A percentile compares a stretch with the other conserved stretches of the same genome.
These are phyloP conservation scores for Drosophila histrio DNA, from an alignment of 2,888 invertebrate genomes.

Conservation along the genomic window DNA sequence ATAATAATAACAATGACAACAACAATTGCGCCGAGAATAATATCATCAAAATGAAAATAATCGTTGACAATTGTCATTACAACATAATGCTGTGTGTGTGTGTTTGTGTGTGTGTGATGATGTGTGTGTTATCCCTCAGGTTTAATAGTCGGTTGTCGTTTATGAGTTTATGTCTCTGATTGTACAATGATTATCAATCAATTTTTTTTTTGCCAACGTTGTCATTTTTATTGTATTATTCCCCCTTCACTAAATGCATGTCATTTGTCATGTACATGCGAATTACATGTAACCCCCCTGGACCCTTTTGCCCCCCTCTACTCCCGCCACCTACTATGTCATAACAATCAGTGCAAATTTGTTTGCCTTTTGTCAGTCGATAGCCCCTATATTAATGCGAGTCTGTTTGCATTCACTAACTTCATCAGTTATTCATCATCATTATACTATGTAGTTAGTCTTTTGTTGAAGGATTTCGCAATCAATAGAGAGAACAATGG, in stretches of 20 bases:
- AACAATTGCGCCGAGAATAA: conserved; percentile 1
- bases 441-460: conserved; percentile 1
- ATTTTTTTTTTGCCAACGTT: conserved; percentile 33
- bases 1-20: neutral
- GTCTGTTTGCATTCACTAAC: neutral
- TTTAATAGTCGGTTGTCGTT: conserved; percentile 26
- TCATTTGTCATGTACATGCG: conserved; percentile 51
- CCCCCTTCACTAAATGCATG: conserved; percentile 29
- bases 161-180: conserved; percentile 36
- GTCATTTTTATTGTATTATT: conserved; percentile 30
- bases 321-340: neutral
- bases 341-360: conserved; percentile 48
- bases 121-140: conserved; percentile 22
- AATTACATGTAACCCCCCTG: conserved; percentile 18
- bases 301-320: neutral
- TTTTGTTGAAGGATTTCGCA: conserved; percentile 3
- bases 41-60: conserved; percentile 33
- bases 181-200: conserved; percentile 48
- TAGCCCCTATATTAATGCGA: conserved; percentile 7
- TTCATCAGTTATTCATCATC: conserved; percentile 19
- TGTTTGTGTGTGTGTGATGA: neutral
- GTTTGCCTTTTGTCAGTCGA: conserved; percentile 40
- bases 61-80: conserved; percentile 40
- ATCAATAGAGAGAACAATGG: neutral
- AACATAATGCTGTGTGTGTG: conserved; percentile 10